These are phyloP conservation scores for Argentina silus DNA, from an alignment of 2,797 vertebrate genomes.

Conservation along the genomic window DNA sequence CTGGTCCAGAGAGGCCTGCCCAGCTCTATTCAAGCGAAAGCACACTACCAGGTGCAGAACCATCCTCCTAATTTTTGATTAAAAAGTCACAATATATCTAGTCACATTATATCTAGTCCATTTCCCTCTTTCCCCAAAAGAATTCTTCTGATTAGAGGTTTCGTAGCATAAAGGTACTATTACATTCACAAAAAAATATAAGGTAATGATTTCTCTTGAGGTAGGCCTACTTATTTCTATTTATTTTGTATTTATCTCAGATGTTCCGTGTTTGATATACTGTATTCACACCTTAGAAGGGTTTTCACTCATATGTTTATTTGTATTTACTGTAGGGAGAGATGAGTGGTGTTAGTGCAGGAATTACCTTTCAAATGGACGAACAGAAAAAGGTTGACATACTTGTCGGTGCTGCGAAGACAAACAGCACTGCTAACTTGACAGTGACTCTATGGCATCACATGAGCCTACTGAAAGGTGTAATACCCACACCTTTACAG, in stretches of 20 bases:
- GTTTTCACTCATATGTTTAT: neutral
- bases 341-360: slow-evolving; percentile 52
- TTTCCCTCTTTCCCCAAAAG: neutral
- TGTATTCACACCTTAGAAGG: neutral
- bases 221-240: neutral
- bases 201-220: too few species aligned
- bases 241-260: neutral
- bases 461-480: slow-evolving; percentile 61
- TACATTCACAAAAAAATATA: too few species aligned
- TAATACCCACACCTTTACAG: slow-evolving; percentile 72
- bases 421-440: slow-evolving; percentile 53
- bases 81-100: too few species aligned
- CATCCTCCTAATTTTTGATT: neutral
- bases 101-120: neutral
- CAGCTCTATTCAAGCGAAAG: slow-evolving; percentile 60
- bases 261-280: neutral
- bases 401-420: slow-evolving; percentile 52
- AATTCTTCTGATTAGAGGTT: neutral
- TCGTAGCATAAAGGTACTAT: too few species aligned
- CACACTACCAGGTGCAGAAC: slow-evolving; percentile 74
- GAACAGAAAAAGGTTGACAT: slow-evolving; percentile 54
- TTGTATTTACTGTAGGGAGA: slow-evolving; percentile 58
- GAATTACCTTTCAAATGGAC: slow-evolving; percentile 63
- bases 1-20: slow-evolving; percentile 67
- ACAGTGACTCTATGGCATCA: slow-evolving; percentile 73